Base-by-base conservation (phyloP, 2,113 vertebrate genomes). In the Pogonocichla stellata region DNA sequence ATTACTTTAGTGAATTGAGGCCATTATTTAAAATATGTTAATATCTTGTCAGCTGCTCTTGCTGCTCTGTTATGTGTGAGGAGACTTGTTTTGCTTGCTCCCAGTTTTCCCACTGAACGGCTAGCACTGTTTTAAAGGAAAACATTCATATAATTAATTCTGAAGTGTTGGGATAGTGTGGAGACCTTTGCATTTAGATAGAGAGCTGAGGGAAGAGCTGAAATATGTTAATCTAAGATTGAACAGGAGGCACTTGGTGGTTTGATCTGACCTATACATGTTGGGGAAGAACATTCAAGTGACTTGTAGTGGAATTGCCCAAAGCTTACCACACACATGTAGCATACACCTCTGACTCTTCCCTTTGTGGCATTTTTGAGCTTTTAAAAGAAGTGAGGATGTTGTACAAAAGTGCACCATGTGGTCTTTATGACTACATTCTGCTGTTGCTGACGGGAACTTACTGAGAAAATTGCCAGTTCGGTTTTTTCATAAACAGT, bases 21-120 rank as follows among this genome's bases (percentile, higher is more conserved):
- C 61, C 17, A 7, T 88, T 95, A 74, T 95, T 93, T 88, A n/a
- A 38, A 88, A 64, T 92, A 88, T 53, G 57, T 29, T 92, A 92
- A 80, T 90, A 61, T 29, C 36, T 58, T 64, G 72, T 90, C 72
- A 71, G 86, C 88, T 93, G 80, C 45, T 80, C 62, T 88, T 88
- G 33, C 50, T 88, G 56, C 42, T 29, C 33, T 62, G 9, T 38
- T 42, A 64, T 48, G 74, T 78, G 38, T 17, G 40, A 38, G 42
- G 38, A 69, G n/a, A 5, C 45, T 90, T 92, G 43, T 75, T 93
- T 93, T 86, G 31, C 18, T 77, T 86, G 45, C 42, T 90, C 38
- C 13, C 3, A 2, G 9, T 80, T 86, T 80, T 80, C 65, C 58
- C 23, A 24, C n/a, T 89, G 67, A 78, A 92, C 25, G 24, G 33